Percentiles rank a stretch among this genome's conserved stretches.
Conservation (phyloP, 2,888 invertebrate species). For the Pyralis farinalis region DNA sequence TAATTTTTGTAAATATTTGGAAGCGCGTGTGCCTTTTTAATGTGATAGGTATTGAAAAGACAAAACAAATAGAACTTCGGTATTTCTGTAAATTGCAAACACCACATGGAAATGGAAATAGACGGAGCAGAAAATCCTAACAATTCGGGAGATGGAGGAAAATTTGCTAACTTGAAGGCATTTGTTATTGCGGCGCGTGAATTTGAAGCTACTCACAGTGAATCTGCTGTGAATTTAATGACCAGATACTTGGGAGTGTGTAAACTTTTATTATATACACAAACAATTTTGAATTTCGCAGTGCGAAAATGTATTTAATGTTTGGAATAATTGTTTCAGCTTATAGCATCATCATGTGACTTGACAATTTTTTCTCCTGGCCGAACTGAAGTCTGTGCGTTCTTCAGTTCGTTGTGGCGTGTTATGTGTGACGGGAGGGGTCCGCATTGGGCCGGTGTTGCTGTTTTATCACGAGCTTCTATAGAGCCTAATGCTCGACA, state of each 20-base stretch:
- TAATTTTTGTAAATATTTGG: constrained; percentile 27
- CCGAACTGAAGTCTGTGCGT: constrained; percentile 82
- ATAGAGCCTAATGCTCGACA: constrained; percentile 82
- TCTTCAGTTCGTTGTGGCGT: constrained; percentile 85
- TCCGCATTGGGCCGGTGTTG: constrained; percentile 84
- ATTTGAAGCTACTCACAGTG: constrained; percentile 75
- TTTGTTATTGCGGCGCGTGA: constrained; percentile 77
- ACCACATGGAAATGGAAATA: constrained; percentile 53
- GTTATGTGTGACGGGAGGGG: constrained; percentile 82
- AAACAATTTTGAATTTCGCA: not conserved
- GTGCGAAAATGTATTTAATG: not conserved
- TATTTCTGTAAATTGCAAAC: not conserved
- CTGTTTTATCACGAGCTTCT: constrained; percentile 83
- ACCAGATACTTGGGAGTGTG: constrained; percentile 75
- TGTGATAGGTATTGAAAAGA: too few relatives aligned
- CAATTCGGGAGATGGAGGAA: constrained; percentile 54
- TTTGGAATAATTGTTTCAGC: constrained; percentile 54
- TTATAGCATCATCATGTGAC: constrained; percentile 83
- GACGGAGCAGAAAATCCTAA: constrained; percentile 51
- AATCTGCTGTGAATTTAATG: constrained; percentile 72
- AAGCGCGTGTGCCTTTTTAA: not conserved
- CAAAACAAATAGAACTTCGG: too few relatives aligned
- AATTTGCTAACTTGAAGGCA: constrained; percentile 71
- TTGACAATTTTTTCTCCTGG: constrained; percentile 85
- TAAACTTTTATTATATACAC: constrained; percentile 7